phyloP scores from a whole-genome alignment of 2,113 vertebrate genomes.

The Tiliqua scincoides region DNA sequence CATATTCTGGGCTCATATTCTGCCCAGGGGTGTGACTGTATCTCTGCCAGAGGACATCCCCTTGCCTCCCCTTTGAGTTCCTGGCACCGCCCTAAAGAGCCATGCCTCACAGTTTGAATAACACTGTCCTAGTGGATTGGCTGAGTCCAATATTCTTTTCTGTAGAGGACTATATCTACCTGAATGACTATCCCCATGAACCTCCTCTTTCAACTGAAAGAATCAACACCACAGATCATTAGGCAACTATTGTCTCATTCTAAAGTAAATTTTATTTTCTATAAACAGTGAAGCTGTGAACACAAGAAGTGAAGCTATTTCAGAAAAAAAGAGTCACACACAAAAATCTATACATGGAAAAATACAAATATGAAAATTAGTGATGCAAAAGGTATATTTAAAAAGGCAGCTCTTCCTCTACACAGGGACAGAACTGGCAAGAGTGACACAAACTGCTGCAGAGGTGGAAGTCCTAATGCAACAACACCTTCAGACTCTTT shows the following conservation, averaged over 20 bases:
- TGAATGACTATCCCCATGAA: not conserved
- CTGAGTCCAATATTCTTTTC: not conserved
- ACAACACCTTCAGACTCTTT: not conserved
- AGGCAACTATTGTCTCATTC: not conserved
- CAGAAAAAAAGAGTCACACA: not conserved
- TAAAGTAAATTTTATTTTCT: constrained; percentile 15
- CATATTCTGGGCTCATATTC: too few relatives aligned
- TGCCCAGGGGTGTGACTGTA: too few relatives aligned
- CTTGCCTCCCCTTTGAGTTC: too few relatives aligned
- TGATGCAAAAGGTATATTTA: not conserved
- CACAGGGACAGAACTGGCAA: fast-evolving
- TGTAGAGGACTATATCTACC: not conserved
- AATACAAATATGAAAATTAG: not conserved
- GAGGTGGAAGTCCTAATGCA: not conserved
- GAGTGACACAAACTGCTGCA: not conserved
- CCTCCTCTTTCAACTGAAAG: too few relatives aligned
- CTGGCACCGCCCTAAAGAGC: too few relatives aligned
- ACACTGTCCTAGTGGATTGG: too few relatives aligned
- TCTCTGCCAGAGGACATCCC: too few relatives aligned
- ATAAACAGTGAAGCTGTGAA: not conserved
- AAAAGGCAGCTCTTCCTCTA: not conserved
- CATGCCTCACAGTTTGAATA: too few relatives aligned
- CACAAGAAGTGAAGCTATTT: not conserved
- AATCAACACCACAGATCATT: not conserved
- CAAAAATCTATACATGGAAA: not conserved